Conservation (phyloP, 2,113 vertebrate species). For the Cyanoliseus patagonus region DNA sequence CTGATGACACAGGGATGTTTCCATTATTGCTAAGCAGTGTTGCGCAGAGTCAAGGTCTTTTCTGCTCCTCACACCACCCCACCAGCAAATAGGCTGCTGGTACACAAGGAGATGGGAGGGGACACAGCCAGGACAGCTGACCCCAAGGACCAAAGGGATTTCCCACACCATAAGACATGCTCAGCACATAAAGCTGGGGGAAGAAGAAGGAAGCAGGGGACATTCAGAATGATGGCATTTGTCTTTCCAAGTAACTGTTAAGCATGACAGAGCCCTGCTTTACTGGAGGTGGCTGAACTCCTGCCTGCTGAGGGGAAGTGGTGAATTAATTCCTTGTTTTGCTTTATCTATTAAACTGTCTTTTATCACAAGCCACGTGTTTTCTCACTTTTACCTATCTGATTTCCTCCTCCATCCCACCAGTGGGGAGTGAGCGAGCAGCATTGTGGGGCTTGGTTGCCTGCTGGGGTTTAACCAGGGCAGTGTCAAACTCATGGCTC, state of each 20-base stretch:
- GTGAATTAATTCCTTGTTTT: neutral
- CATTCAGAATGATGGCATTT: neutral
- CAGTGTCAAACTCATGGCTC: neutral
- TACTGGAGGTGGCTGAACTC: neutral
- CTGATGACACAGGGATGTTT: neutral
- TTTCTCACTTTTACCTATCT: neutral
- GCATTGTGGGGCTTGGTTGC: neutral
- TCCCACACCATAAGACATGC: neutral
- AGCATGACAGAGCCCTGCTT: neutral
- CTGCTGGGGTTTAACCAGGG: neutral
- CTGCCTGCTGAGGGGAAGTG: neutral
- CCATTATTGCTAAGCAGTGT: neutral
- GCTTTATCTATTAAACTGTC: neutral
- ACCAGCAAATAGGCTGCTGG: neutral
- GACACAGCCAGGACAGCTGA: neutral
- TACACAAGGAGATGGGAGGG: neutral
- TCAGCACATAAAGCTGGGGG: neutral
- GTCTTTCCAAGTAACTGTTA: neutral
- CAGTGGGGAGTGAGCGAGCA: neutral
- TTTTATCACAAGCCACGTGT: neutral
- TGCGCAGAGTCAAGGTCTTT: neutral
- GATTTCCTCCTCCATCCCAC: neutral
- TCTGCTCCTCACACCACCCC: neutral
- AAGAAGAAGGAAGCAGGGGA: neutral
- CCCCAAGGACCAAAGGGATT: neutral